A percentile compares a stretch with the other conserved stretches of the same genome.
These are phyloP conservation scores for Cariama cristata DNA, from an alignment of 2,113 vertebrate genomes.

Conservation along the genomic window DNA sequence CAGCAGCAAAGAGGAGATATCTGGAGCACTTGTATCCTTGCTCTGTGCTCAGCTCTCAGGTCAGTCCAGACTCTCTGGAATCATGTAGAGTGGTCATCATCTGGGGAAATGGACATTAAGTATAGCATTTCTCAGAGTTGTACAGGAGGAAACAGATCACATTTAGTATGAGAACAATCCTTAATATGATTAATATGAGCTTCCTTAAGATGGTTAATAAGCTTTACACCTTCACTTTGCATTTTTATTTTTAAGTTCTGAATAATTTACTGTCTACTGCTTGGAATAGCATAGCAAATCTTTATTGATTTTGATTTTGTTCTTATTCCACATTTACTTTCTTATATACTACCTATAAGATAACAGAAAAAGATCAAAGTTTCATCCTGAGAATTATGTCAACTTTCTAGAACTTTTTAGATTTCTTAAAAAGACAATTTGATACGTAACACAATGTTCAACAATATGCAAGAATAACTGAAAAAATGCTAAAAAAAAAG, in stretches of 20 bases:
- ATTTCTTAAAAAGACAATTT: not conserved
- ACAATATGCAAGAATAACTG: not conserved
- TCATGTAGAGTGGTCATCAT: fast-evolving
- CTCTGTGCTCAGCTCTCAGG: not conserved
- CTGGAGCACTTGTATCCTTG: not conserved
- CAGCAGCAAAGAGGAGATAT: not conserved
- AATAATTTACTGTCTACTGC: not conserved
- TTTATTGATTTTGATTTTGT: not conserved
- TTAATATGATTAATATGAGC: not conserved
- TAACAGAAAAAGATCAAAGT: not conserved
- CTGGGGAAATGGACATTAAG: not conserved
- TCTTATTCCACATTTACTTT: not conserved
- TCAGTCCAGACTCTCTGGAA: not conserved
- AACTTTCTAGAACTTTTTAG: not conserved
- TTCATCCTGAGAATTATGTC: not conserved
- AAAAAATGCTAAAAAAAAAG: not conserved
- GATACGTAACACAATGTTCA: not conserved
- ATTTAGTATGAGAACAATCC: not conserved
- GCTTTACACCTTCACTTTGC: not conserved
- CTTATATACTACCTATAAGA: not conserved
- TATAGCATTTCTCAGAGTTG: not conserved
- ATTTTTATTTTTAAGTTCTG: slow-evolving; percentile 3
- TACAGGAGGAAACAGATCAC: not conserved
- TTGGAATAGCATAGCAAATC: not conserved
- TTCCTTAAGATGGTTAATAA: not conserved